phyloP scores from a whole-genome alignment of 2,113 vertebrate genomes.

The Sminthopsis crassicaudata region DNA sequence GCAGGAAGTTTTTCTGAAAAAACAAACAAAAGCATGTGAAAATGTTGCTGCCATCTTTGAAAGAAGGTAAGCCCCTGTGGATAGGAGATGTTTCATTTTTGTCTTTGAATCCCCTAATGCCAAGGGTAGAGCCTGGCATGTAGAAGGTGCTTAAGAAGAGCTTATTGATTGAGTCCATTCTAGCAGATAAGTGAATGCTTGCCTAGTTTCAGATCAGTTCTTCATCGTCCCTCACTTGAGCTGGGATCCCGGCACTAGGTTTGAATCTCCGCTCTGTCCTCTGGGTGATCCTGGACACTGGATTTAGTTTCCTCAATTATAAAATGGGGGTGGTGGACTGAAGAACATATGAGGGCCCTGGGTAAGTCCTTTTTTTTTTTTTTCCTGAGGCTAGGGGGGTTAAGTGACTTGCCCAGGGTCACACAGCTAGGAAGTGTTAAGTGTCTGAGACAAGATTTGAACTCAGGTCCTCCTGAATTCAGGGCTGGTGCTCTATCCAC shows the following conservation, averaged over 20 bases:
- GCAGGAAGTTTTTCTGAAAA: constrained; percentile 60
- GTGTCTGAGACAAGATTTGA: too few species aligned
- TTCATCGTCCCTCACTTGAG: neutral
- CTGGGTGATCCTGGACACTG: neutral
- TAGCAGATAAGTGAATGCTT: neutral
- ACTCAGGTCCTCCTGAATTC: too few species aligned
- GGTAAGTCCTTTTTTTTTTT: too few species aligned
- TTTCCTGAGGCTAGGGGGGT: too few species aligned
- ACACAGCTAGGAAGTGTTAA: too few species aligned
- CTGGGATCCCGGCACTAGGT: neutral
- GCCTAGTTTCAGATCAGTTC: neutral
- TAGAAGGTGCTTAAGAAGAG: neutral
- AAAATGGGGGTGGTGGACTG: neutral
- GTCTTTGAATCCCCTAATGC: neutral
- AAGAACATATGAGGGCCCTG: neutral
- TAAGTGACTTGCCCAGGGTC: too few species aligned
- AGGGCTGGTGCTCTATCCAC: too few species aligned
- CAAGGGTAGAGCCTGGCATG: neutral
- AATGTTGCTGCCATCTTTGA: neutral
- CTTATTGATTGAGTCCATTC: neutral
- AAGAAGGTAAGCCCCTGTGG: neutral
- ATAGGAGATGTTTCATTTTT: neutral
- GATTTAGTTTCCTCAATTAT: neutral
- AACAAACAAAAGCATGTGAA: constrained; percentile 47
- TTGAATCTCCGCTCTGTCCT: neutral